A percentile compares a stretch with the other conserved stretches of the same genome.
Conservation (phyloP, 2,797 vertebrate genomes). For the Mastacembelus armatus region DNA sequence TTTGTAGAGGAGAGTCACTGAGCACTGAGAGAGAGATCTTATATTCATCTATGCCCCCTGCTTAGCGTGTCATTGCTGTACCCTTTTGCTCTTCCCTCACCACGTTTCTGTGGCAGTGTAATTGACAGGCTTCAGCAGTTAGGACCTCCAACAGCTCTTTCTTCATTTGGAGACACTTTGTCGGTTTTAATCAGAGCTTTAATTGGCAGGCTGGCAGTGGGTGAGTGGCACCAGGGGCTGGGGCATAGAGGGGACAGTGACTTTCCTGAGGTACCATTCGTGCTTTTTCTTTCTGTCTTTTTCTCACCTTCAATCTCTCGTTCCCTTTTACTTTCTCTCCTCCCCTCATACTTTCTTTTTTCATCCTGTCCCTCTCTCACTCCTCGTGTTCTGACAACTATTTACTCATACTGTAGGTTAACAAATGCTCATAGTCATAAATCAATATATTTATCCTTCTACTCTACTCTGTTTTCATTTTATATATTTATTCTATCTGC, state of each 20-base stretch:
- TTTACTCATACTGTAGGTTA: constrained; percentile 16
- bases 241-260: constrained; percentile 70
- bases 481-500: constrained; percentile 41
- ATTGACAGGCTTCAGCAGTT: constrained; percentile 85
- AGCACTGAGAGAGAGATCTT: constrained; percentile 48
- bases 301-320: constrained; percentile 1
- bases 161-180: constrained; percentile 89
- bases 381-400: neutral
- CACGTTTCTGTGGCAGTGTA: constrained; percentile 75
- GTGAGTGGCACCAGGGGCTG: constrained; percentile 78
- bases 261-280: constrained; percentile 64
- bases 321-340: constrained; percentile 21
- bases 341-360: constrained; percentile 6
- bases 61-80: constrained; percentile 62
- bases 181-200: constrained; percentile 88
- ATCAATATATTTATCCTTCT: constrained; percentile 47
- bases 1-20: constrained; percentile 42
- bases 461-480: constrained; percentile 41
- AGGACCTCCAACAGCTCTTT: constrained; percentile 83
- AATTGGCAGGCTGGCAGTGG: constrained; percentile 85
- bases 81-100: constrained; percentile 69
- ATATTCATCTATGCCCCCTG: constrained; percentile 55
- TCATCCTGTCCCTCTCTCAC: neutral
- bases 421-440: constrained; percentile 41
- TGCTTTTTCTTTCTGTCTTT: constrained; percentile 15